Conservation (phyloP, 2,113 vertebrate species). For the Emydura subglobosa region DNA sequence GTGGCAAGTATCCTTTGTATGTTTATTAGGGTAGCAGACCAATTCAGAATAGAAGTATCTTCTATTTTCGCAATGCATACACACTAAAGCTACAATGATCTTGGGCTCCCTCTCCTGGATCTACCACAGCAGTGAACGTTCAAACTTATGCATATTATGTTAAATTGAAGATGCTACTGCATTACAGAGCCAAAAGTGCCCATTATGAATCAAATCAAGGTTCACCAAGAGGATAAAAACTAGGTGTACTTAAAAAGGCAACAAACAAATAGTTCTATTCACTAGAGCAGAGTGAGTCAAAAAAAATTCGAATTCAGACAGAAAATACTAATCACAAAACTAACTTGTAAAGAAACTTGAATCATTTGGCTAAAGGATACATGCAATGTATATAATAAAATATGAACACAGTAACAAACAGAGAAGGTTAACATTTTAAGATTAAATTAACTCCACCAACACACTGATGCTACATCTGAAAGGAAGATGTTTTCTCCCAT, state of each 20-base stretch:
- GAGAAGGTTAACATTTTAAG: too few species aligned
- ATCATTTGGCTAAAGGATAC: too few species aligned
- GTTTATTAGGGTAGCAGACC: neutral
- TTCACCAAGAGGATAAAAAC: neutral
- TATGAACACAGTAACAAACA: too few species aligned
- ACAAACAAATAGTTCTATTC: neutral
- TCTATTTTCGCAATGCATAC: too few species aligned
- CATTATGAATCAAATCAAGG: neutral
- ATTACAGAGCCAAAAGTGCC: neutral
- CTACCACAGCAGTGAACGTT: neutral
- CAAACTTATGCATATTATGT: neutral
- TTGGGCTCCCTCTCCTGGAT: neutral
- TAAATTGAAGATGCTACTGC: neutral
- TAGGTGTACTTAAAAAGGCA: neutral
- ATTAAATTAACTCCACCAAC: too few species aligned
- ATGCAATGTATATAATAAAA: too few species aligned
- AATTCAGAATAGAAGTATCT: neutral
- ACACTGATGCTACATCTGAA: too few species aligned
- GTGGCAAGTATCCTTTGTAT: neutral
- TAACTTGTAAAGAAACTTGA: too few species aligned
- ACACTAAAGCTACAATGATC: neutral
- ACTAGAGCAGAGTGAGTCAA: neutral
- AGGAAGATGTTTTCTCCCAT: too few species aligned
- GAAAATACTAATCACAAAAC: too few species aligned
- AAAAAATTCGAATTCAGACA: too few species aligned